A percentile compares a stretch with the other conserved stretches of the same genome.
phyloP scores from a whole-genome alignment of 2,113 vertebrate genomes.

The Pachyramphus minor region DNA sequence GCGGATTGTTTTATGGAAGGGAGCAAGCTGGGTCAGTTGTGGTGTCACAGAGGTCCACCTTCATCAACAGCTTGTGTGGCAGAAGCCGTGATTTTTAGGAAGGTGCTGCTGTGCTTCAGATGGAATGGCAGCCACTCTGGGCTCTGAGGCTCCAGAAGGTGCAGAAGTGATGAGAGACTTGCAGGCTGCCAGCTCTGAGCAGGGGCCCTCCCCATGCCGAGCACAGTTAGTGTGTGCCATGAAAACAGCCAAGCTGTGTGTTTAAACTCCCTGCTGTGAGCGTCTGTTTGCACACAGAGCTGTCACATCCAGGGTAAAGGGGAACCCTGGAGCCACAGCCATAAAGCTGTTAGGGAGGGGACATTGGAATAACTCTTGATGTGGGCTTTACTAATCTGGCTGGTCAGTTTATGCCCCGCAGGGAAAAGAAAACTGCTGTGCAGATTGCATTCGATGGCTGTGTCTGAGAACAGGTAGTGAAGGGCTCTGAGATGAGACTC shows the following conservation, averaged over 20 bases:
- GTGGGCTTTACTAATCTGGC: neutral
- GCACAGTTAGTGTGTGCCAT: neutral
- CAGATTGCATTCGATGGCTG: neutral
- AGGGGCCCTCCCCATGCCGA: neutral
- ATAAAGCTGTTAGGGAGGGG: neutral
- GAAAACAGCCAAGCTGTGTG: conserved; percentile 8
- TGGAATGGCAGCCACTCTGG: neutral
- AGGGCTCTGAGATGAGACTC: too few species aligned
- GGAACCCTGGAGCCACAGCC: neutral
- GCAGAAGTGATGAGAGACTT: neutral
- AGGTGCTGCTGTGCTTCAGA: neutral
- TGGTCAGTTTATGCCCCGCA: neutral
- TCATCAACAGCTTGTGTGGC: neutral
- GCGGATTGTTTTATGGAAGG: neutral
- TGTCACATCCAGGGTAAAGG: neutral
- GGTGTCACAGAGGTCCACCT: neutral
- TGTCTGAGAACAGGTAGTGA: neutral
- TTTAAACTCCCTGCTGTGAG: conserved; percentile 39
- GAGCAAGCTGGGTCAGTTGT: rapidly evolving
- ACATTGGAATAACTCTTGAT: neutral
- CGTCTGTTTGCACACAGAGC: neutral
- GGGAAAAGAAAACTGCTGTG: neutral
- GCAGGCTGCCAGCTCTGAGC: neutral
- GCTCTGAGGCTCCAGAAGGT: neutral
- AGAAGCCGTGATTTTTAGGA: neutral